These are phyloP conservation scores for Aethina tumida DNA, from an alignment of 1,140 invertebrate species.

Conservation along the genomic window DNA sequence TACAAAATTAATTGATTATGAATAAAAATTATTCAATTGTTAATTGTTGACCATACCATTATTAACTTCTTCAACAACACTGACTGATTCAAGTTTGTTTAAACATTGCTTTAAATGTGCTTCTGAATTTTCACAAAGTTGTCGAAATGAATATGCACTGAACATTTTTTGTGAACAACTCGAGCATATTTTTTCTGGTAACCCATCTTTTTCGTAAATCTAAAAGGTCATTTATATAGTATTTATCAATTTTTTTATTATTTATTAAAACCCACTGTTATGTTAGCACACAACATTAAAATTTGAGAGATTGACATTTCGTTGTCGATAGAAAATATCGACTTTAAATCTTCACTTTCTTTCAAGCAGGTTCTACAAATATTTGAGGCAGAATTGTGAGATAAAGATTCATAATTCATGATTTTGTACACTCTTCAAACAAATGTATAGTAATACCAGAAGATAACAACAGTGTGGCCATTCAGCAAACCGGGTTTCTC, in stretches of 20 bases:
- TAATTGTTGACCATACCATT: constrained; percentile 6
- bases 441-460: too few species aligned
- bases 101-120: constrained; percentile 14
- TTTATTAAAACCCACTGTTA: constrained; percentile 12
- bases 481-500: too few species aligned
- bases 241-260: constrained; percentile 2
- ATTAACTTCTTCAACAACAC: constrained; percentile 4
- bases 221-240: constrained; percentile 11
- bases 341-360: constrained; percentile 13
- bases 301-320: constrained; percentile 13
- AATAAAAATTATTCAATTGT: neutral
- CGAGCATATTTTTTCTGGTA: constrained; percentile 24
- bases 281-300: constrained; percentile 13
- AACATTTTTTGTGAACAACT: constrained; percentile 21
- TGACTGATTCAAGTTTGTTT: constrained; percentile 1
- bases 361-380: constrained; percentile 23
- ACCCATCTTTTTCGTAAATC: constrained; percentile 22
- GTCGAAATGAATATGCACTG: constrained; percentile 19
- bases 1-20: constrained; percentile 1
- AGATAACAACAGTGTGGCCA: too few species aligned
- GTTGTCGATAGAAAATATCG: constrained; percentile 12
- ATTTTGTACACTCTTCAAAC: too few species aligned
- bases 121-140: constrained; percentile 24
- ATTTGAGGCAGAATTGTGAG: too few species aligned
- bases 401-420: too few species aligned